Percentiles rank a stretch among this genome's conserved stretches.
These are phyloP conservation scores for Oceanites oceanicus DNA, from an alignment of 2,113 vertebrate species.

Conservation along the genomic window DNA sequence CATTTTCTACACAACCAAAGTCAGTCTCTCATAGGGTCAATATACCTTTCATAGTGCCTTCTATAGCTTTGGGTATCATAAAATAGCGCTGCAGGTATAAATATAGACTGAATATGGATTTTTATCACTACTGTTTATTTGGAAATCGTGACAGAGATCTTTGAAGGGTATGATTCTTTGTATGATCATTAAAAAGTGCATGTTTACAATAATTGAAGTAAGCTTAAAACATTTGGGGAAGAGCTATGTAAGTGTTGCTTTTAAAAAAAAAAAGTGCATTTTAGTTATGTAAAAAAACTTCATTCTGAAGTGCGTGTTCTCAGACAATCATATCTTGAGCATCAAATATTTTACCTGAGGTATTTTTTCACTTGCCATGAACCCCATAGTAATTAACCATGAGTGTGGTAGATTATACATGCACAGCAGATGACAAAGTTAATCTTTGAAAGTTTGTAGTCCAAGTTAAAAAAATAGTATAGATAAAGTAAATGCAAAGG, in stretches of 20 bases:
- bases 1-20: background rate
- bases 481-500: background rate
- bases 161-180: background rate
- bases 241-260: background rate
- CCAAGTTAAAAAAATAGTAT: background rate
- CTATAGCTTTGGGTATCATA: background rate
- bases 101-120: background rate
- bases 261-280: background rate
- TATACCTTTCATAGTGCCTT: background rate
- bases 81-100: background rate
- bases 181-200: background rate
- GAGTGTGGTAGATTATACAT: background rate
- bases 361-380: background rate
- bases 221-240: background rate
- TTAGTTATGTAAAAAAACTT: background rate
- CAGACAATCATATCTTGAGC: background rate
- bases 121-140: background rate
- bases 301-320: background rate
- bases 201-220: background rate
- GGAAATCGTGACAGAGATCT: background rate
- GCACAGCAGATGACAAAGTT: background rate
- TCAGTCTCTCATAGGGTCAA: background rate
- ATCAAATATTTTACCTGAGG: background rate
- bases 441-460: background rate
- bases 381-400: fast-evolving